These are phyloP conservation scores for Macquaria australasica DNA, from an alignment of 2,113 vertebrate species.

Conservation along the genomic window DNA sequence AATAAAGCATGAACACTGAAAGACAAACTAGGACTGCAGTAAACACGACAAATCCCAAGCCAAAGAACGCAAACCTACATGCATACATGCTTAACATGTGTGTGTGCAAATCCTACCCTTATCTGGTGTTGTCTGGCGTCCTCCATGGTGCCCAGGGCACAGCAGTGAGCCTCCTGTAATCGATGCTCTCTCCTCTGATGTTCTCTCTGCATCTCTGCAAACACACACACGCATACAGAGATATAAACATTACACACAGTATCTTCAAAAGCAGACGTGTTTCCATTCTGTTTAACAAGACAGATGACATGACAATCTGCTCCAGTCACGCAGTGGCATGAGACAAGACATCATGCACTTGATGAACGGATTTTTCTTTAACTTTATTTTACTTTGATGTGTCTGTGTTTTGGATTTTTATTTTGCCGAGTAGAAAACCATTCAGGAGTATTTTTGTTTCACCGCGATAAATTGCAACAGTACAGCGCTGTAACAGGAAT, in stretches of 20 bases:
- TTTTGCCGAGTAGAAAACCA: background rate
- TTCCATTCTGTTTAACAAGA: background rate
- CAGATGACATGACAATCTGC: background rate
- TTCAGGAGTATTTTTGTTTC: background rate
- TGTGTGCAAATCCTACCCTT: conserved; percentile 80
- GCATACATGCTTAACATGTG: background rate
- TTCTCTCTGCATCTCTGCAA: conserved; percentile 90
- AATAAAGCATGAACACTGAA: background rate
- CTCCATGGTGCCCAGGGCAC: conserved; percentile 94
- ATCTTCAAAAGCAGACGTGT: background rate
- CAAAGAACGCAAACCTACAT: background rate
- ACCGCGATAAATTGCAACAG: background rate
- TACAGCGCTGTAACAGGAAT: background rate
- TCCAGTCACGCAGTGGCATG: background rate
- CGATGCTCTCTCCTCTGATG: conserved; percentile 94
- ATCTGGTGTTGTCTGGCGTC: conserved; percentile 94
- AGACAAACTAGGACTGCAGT: background rate
- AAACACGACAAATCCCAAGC: background rate
- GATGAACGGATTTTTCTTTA: background rate
- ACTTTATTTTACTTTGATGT: background rate
- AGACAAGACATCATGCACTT: background rate
- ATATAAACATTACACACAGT: background rate
- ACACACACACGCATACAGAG: background rate
- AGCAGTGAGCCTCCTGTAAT: conserved; percentile 94
- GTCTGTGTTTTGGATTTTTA: background rate